These are phyloP conservation scores for Botia almorhae DNA, from an alignment of 2,797 vertebrate species.

Conservation along the genomic window DNA sequence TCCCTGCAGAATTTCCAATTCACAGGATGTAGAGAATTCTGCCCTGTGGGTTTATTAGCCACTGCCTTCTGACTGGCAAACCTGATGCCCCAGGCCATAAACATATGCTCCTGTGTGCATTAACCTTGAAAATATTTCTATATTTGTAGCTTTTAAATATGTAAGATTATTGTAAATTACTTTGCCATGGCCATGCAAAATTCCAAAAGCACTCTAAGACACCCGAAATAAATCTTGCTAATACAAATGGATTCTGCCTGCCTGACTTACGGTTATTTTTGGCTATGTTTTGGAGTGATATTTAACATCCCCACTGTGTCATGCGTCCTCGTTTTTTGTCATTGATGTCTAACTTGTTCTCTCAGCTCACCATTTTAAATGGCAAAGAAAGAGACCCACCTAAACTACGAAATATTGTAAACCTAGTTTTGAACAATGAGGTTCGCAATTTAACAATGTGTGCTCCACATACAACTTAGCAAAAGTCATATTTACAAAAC, in stretches of 20 bases:
- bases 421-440: neutral
- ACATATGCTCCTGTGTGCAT: neutral
- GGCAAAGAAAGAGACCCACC: slow-evolving; percentile 17
- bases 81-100: neutral
- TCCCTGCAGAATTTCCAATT: neutral
- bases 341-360: slow-evolving; percentile 29
- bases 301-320: slow-evolving; percentile 7
- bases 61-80: slow-evolving; percentile 1
- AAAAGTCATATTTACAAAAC: too few species aligned
- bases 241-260: slow-evolving; percentile 5
- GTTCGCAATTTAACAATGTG: neutral
- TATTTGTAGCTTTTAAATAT: slow-evolving; percentile 13
- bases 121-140: slow-evolving; percentile 20
- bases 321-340: slow-evolving; percentile 19
- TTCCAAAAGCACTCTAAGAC: neutral
- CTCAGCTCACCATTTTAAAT: slow-evolving; percentile 25
- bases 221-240: slow-evolving; percentile 6
- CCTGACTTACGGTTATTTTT: slow-evolving; percentile 4
- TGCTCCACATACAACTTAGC: neutral
- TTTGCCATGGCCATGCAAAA: slow-evolving; percentile 7
- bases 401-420: slow-evolving; percentile 3
- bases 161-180: neutral
- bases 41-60: neutral
- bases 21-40: too few species aligned
- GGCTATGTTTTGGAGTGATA: slow-evolving; percentile 6